Evolutionary conservation across 2,797 vertebrate species (phyloP).

Genomic region (Halcyon smyrnensis): DNA sequence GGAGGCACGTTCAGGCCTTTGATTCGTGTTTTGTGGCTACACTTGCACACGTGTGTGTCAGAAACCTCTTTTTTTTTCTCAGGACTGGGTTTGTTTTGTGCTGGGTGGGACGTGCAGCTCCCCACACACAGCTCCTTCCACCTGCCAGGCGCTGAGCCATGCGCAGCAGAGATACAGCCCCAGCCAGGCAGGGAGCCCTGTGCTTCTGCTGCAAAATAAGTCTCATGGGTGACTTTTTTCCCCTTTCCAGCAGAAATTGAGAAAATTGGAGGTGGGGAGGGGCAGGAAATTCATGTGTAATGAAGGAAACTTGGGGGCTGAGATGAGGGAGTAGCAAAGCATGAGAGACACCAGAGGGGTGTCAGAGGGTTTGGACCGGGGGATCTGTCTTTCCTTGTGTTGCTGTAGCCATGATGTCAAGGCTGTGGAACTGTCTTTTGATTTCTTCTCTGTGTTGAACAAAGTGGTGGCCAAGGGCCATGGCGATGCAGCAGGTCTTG

Average conservation of each 20-base stretch:
- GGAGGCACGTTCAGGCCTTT: neutral
- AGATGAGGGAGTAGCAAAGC: neutral
- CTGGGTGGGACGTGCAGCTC: rapidly evolving
- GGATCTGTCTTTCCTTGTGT: neutral
- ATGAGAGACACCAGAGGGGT: neutral
- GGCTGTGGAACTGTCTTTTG: neutral
- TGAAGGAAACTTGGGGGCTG: neutral
- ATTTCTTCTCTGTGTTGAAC: neutral
- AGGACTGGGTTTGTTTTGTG: rapidly evolving
- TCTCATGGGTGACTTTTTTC: neutral
- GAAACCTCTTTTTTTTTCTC: rapidly evolving
- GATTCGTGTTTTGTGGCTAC: neutral
- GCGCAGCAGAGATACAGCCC: neutral
- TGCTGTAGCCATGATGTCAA: neutral
- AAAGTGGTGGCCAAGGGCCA: neutral
- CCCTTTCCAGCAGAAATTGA: neutral
- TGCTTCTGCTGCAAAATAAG: neutral
- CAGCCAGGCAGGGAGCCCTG: neutral
- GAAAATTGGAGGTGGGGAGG: neutral
- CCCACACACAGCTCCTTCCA: rapidly evolving
- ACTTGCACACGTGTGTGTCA: rapidly evolving
- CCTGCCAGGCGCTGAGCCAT: neutral
- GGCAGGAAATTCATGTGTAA: neutral
- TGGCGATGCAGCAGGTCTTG: neutral
- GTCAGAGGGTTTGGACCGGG: neutral